Evolutionary conservation across 2,797 vertebrate species (phyloP), one percentile per base, ranked within the genome.

Genomic region (Girardinus metallicus): DNA sequence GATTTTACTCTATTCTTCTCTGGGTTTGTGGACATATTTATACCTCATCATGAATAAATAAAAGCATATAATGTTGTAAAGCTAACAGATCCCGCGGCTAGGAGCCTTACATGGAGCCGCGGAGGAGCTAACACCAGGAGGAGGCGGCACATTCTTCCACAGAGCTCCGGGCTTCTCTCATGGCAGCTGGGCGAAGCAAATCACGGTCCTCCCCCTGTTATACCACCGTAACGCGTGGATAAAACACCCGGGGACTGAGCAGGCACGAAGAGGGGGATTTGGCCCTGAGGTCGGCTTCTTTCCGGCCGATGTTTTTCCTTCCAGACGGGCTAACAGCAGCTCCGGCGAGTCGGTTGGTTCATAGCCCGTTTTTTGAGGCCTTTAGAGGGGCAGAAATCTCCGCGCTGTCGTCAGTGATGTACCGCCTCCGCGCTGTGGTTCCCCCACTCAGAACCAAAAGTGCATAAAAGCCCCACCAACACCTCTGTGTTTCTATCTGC

Each of bases 41-140:
- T 26, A 64, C 31, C 26, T 51, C 34, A 9, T 31, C 11, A 12
- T 72, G 9, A 39, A 79, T 23, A 0, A 15, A 47, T 29, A 47
- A 77, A 55, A 77, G 2, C 55, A n/a, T 41, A 44, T 6, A 13
- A 18, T 29, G 1, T 15, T 31, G 18, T 29, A 31, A 3, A 85
- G 74, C 71, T 46, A 16, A 73, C 53, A 79, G 77, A 87, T 80
- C 81, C 74, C 44, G 47, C 44, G 64, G n/a, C 7, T 55, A 16
- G 0, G 47, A 16, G 6, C 75, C 94, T 95, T 94, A 95, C 94
- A 95, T 95, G 78, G 81, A 90, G 86, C 86, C 72, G 81, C 76
- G 71, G 88, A 78, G 2, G 79, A 86, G 91, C 91, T 94, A 94
- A 74, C 86, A 80, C 83, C 86, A 74, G 82, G 81, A 82, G 80